These are phyloP conservation scores for Grammomys surdaster DNA, from an alignment of 2,113 vertebrate genomes.

Conservation along the genomic window DNA sequence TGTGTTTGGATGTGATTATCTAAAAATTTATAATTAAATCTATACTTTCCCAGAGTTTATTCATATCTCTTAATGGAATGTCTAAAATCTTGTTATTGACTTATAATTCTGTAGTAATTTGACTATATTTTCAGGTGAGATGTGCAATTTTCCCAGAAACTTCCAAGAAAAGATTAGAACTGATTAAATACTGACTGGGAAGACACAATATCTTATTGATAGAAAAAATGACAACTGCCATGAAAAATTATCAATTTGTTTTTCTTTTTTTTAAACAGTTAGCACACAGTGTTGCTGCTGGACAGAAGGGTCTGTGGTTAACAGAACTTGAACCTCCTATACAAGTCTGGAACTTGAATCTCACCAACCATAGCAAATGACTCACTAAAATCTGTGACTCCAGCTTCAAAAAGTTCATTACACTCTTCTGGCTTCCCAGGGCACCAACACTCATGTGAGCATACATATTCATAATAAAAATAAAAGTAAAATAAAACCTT, in stretches of 20 bases:
- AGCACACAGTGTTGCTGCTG: neutral
- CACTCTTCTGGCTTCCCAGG: neutral
- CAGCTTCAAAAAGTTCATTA: neutral
- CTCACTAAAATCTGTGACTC: neutral
- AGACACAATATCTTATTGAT: neutral
- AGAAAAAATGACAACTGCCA: neutral
- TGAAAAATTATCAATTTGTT: neutral
- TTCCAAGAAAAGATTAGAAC: neutral
- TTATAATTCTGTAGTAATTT: neutral
- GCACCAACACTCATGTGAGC: neutral
- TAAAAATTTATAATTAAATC: neutral
- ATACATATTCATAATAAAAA: neutral
- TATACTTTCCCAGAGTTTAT: neutral
- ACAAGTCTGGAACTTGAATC: neutral
- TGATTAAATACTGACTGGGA: neutral
- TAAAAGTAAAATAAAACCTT: neutral
- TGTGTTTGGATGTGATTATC: neutral
- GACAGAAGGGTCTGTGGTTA: neutral
- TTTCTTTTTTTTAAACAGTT: neutral
- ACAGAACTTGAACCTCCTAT: neutral
- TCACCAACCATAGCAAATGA: neutral
- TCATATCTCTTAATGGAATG: neutral
- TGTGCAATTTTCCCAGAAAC: neutral
- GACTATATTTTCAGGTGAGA: slow-evolving; percentile 13
- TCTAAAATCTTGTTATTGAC: neutral